These are phyloP conservation scores for Lysiphlebus fabarum DNA, from an alignment of 1,140 invertebrate species.

Conservation along the genomic window DNA sequence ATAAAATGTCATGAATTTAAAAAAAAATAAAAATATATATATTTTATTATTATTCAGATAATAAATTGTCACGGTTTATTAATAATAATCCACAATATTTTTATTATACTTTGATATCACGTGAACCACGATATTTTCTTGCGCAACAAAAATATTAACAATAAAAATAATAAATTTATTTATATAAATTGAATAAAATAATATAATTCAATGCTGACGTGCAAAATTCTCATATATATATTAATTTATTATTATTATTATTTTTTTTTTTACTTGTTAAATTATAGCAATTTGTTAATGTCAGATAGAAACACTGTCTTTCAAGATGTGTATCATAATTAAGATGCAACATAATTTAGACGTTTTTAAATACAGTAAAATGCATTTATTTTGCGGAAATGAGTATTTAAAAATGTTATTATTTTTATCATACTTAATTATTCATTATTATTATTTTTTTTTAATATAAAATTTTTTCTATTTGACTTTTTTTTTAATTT, in stretches of 20 bases:
- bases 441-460: no score
- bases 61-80: slow-evolving; percentile 46
- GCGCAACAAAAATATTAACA: slow-evolving; percentile 44
- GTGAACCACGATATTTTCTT: slow-evolving; percentile 43
- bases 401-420: no score
- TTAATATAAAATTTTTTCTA: slow-evolving; percentile 3
- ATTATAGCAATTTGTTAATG: no score
- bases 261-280: background rate
- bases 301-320: no score
- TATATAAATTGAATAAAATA: slow-evolving; percentile 1
- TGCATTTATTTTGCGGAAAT: no score
- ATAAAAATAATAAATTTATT: slow-evolving; percentile 32
- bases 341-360: background rate
- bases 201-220: slow-evolving; percentile 17
- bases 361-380: background rate
- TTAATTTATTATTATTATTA: background rate
- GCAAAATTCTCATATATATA: slow-evolving; percentile 35
- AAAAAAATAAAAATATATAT: slow-evolving; percentile 1
- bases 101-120: slow-evolving; percentile 46
- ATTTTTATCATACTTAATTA: no score
- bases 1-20: no score
- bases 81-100: slow-evolving; percentile 46
- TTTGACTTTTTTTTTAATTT: slow-evolving; percentile 6
- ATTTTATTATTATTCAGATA: slow-evolving; percentile 35
- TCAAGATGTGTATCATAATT: background rate